Conservation (phyloP, 2,888 invertebrate genomes). For the Notodonta ziczac region DNA sequence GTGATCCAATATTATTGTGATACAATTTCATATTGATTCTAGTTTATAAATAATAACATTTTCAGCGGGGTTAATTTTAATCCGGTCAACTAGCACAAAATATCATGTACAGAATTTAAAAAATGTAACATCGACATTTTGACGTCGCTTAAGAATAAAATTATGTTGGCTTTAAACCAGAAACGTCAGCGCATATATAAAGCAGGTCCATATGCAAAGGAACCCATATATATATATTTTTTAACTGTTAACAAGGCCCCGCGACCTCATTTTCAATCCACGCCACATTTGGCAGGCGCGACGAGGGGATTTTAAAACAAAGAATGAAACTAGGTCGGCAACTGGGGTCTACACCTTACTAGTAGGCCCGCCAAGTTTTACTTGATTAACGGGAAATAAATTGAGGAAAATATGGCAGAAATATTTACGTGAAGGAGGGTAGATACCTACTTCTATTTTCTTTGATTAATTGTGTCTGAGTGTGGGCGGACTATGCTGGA, state of each 20-base stretch:
- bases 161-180: conserved; percentile 31
- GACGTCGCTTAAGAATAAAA: conserved; percentile 10
- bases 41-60: too few species aligned
- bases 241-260: conserved; percentile 40
- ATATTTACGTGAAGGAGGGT: conserved; percentile 2
- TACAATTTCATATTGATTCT: too few species aligned
- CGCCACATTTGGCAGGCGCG: conserved; percentile 64
- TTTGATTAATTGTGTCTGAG: background rate
- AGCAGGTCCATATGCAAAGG: conserved; percentile 35
- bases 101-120: background rate
- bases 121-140: background rate
- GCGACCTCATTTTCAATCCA: conserved; percentile 53
- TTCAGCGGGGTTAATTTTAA: too few species aligned
- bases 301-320: conserved; percentile 65
- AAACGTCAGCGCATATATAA: conserved; percentile 25
- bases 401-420: background rate
- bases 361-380: conserved; percentile 29
- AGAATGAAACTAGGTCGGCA: conserved; percentile 42
- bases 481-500: background rate
- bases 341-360: conserved; percentile 31
- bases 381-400: conserved; percentile 23
- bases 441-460: background rate
- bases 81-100: too few species aligned
- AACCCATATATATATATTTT: conserved; percentile 39
- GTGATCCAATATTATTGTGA: too few species aligned